phyloP scores from a whole-genome alignment of 2,888 invertebrate genomes.

The Rotaria macrura region DNA sequence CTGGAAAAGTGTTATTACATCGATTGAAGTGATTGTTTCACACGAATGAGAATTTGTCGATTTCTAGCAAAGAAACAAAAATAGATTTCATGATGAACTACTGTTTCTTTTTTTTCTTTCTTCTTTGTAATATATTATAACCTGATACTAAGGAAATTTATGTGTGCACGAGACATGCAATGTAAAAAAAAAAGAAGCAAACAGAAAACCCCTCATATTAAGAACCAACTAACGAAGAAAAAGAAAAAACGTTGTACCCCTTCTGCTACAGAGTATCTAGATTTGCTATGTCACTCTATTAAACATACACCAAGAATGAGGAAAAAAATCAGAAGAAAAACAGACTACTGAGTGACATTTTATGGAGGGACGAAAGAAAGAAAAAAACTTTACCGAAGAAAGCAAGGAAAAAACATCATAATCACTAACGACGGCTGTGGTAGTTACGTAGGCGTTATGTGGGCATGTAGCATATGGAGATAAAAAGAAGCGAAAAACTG shows the following conservation, averaged over 20 bases:
- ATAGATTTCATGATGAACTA: not conserved
- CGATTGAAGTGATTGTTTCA: not conserved
- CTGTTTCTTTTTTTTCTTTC: not conserved
- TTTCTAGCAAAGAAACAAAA: not conserved
- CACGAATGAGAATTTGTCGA: not conserved
- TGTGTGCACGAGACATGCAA: not conserved
- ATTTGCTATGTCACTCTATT: not conserved
- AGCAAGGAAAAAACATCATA: not conserved
- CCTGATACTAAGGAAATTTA: no score
- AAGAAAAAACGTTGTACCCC: not conserved
- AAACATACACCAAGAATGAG: not conserved
- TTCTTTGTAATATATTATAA: not conserved
- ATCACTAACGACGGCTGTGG: not conserved
- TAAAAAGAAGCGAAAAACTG: no score
- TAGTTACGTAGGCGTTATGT: not conserved
- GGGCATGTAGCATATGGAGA: not conserved
- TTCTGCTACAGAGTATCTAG: not conserved
- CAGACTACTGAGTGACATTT: not conserved
- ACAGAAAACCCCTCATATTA: not conserved
- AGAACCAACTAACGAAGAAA: not conserved
- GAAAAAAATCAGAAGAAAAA: not conserved
- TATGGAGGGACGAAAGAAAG: not conserved
- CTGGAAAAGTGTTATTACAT: not conserved
- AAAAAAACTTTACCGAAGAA: not conserved
- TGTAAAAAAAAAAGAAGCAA: not conserved